These are phyloP conservation scores for Pedionomus torquatus DNA, from an alignment of 2,113 vertebrate species.

Conservation along the genomic window DNA sequence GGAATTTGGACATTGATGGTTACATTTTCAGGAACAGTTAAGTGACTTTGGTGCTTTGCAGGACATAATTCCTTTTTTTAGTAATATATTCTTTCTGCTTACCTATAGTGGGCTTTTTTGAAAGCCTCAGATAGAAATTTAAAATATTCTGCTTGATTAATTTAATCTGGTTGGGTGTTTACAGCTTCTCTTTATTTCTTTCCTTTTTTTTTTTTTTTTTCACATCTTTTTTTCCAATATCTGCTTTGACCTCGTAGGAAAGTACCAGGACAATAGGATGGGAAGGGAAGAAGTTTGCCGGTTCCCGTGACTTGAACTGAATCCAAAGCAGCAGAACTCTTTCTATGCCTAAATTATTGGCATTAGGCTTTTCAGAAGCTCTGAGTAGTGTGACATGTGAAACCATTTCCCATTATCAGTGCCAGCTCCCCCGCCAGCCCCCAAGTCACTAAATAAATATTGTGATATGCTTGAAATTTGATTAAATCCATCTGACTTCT, in stretches of 20 bases:
- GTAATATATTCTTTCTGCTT: neutral
- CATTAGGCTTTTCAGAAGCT: constrained; percentile 49
- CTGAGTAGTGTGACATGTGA: constrained; percentile 38
- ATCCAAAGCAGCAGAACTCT: constrained; percentile 31
- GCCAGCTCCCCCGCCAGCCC: constrained; percentile 43
- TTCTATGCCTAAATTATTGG: constrained; percentile 34
- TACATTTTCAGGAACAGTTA: neutral
- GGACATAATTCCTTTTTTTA: neutral
- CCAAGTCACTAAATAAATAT: constrained; percentile 59
- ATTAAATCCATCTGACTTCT: constrained; percentile 71
- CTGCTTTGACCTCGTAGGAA: neutral
- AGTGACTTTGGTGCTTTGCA: neutral
- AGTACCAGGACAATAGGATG: neutral
- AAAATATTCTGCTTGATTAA: neutral
- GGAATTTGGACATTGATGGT: neutral
- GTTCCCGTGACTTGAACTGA: constrained; percentile 1
- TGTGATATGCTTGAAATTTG: constrained; percentile 67
- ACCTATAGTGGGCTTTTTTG: neutral
- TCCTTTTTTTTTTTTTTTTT: neutral
- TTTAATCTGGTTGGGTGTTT: neutral
- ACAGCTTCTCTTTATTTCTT: neutral
- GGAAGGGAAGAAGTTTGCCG: neutral
- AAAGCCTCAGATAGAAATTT: neutral
- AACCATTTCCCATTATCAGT: constrained; percentile 57
- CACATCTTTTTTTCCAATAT: neutral